Conservation (phyloP, 2,888 invertebrate species). For the Aquatica leii region DNA sequence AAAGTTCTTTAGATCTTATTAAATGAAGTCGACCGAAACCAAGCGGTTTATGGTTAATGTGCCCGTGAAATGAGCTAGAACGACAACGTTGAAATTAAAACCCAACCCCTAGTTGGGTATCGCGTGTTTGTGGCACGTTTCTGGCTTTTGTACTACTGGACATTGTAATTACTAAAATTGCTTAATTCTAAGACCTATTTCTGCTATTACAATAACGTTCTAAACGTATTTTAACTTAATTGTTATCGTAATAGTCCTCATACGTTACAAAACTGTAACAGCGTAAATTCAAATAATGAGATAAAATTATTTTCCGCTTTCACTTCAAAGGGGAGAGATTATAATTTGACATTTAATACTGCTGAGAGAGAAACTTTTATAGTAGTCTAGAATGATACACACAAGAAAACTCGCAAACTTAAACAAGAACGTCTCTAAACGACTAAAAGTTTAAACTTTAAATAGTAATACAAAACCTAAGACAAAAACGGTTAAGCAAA, state of each 20-base stretch:
- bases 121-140: constrained; percentile 31
- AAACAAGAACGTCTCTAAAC: constrained; percentile 15
- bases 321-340: constrained; percentile 30
- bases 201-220: constrained; percentile 27
- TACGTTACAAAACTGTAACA: constrained; percentile 4
- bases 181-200: constrained; percentile 36
- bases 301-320: constrained; percentile 29
- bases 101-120: constrained; percentile 26
- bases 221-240: constrained; percentile 27
- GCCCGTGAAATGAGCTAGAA: constrained; percentile 15
- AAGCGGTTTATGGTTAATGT: constrained; percentile 17
- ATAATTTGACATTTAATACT: constrained; percentile 38
- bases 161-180: constrained; percentile 35
- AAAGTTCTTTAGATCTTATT: constrained; percentile 6
- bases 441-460: constrained; percentile 23
- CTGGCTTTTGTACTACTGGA: constrained; percentile 32
- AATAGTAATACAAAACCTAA: constrained; percentile 11
- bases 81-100: constrained; percentile 22
- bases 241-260: constrained; percentile 25
- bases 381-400: constrained; percentile 28
- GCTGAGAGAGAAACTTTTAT: constrained; percentile 26
- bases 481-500: constrained; percentile 16
- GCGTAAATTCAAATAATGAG: too few species aligned
- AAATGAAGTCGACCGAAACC: constrained; percentile 12
- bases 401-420: constrained; percentile 24